Conservation (phyloP, 1,140 invertebrate species). For the Drosophila virilis region DNA sequence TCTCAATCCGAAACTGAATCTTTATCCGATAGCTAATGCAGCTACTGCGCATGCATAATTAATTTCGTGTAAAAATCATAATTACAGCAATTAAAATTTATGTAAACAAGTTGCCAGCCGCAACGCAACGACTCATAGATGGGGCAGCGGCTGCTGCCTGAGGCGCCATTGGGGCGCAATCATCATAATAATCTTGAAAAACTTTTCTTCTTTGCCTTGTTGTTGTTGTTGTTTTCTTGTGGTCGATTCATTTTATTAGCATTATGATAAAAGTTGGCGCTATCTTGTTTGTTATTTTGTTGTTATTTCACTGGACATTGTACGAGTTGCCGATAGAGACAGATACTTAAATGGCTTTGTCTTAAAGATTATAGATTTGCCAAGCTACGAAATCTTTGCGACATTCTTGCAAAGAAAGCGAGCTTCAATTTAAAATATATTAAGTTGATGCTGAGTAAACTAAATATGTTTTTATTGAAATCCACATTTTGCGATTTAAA, state of each 20-base stretch:
- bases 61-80: conserved; percentile 80
- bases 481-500: too few species aligned
- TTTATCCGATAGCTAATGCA: conserved; percentile 30
- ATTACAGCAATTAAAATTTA: conserved; percentile 79
- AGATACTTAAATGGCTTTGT: background rate
- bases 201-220: background rate
- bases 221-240: conserved; percentile 20
- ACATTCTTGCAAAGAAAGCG: background rate
- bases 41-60: conserved; percentile 72
- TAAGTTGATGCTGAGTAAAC: too few species aligned
- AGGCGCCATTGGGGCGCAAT: conserved; percentile 53
- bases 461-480: too few species aligned
- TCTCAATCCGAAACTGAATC: conserved; percentile 12
- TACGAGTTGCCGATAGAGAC: background rate
- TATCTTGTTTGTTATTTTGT: conserved; percentile 25
- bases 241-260: conserved; percentile 49
- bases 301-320: background rate
- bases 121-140: conserved; percentile 16
- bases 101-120: conserved; percentile 73
- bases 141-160: conserved; percentile 20
- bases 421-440: too few species aligned
- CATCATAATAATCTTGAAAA: conserved; percentile 58
- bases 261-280: conserved; percentile 40
- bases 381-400: background rate
- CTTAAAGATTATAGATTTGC: background rate